Evolutionary conservation across 2,888 invertebrate species (phyloP).

Genomic region (Eupithecia tripunctaria): DNA sequence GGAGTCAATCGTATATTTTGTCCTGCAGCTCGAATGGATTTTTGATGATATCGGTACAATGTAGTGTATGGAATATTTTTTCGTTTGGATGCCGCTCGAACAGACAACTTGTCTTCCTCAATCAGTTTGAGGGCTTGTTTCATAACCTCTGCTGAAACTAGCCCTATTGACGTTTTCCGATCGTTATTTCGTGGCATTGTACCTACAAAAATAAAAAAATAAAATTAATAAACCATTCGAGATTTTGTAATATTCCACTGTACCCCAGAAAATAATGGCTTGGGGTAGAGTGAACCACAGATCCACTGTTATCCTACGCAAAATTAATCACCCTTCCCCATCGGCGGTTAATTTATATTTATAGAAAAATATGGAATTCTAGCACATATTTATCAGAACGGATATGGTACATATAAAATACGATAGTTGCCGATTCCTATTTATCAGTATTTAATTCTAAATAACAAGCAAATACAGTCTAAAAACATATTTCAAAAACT

Average conservation of each 20-base stretch:
- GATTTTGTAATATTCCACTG: conserved; percentile 18
- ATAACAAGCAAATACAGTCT: conserved; percentile 19
- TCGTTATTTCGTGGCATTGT: conserved; percentile 19
- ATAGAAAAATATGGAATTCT: conserved; percentile 18
- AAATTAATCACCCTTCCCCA: conserved; percentile 19
- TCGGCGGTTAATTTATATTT: conserved; percentile 17
- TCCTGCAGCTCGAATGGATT: conserved; percentile 20
- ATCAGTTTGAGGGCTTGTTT: conserved; percentile 21
- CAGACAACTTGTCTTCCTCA: conserved; percentile 16
- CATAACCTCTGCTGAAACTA: conserved; percentile 17
- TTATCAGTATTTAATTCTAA: conserved; percentile 18
- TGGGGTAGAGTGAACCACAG: conserved; percentile 18
- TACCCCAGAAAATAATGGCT: conserved; percentile 13
- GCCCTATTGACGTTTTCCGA: conserved; percentile 22
- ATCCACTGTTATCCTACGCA: conserved; percentile 17
- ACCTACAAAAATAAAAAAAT: conserved; percentile 25
- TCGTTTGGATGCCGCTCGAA: conserved; percentile 21
- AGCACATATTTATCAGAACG: conserved; percentile 18
- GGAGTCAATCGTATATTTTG: conserved; percentile 18
- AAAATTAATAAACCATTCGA: conserved; percentile 14
- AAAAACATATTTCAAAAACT: conserved; percentile 17
- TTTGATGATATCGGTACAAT: conserved; percentile 20
- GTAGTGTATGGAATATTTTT: conserved; percentile 21
- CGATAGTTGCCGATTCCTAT: conserved; percentile 18
- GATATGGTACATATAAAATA: conserved; percentile 16